Conservation (phyloP, 2,113 vertebrate genomes). For the Dipodomys stephensi region DNA sequence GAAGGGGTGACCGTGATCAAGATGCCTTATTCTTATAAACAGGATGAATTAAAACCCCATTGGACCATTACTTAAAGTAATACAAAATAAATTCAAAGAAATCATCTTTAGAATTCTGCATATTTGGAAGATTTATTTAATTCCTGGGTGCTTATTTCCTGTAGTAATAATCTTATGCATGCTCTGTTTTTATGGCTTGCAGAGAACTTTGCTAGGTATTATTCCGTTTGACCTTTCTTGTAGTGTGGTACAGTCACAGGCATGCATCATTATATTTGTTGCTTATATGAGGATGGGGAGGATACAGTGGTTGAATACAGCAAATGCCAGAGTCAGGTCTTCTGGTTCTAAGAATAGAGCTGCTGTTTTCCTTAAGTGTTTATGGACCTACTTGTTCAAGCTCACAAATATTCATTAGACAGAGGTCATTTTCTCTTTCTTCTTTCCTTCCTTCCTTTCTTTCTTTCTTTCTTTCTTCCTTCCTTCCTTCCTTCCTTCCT, state of each 20-base stretch:
- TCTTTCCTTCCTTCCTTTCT: no score
- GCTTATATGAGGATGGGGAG: not conserved
- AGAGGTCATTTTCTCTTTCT: not conserved
- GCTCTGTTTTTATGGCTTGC: conserved; percentile 37
- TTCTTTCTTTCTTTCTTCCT: no score
- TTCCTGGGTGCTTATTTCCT: conserved; percentile 20
- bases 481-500: no score
- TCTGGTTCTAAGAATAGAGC: not conserved
- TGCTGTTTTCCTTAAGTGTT: not conserved
- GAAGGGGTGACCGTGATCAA: no score
- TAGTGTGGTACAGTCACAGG: not conserved
- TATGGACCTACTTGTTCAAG: conserved; percentile 11
- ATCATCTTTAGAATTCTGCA: not conserved
- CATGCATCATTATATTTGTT: not conserved
- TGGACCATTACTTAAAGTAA: no score
- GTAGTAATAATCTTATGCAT: conserved; percentile 30
- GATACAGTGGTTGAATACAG: not conserved
- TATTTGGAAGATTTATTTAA: not conserved
- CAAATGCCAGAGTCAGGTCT: not conserved
- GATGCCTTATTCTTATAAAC: no score
- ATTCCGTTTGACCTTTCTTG: conserved; percentile 57
- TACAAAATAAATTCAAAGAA: no score
- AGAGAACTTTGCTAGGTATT: conserved; percentile 42
- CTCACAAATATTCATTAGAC: not conserved
- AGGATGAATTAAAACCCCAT: no score